Base-by-base conservation (phyloP, 2,888 invertebrate species). In the Leptopterna dolabrata region DNA sequence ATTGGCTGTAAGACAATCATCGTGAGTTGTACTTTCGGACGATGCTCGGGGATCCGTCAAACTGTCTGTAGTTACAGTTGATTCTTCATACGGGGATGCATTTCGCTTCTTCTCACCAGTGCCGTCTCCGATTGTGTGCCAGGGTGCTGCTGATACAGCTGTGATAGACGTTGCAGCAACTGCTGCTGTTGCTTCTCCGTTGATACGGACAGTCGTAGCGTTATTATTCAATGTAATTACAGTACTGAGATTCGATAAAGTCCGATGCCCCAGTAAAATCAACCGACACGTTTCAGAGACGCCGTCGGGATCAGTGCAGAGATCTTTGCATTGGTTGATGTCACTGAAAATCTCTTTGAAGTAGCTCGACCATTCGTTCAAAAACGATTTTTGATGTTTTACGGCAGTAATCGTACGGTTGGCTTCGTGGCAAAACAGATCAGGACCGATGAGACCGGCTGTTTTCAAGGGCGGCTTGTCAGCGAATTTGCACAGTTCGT, bases 41-140 rank as follows among this genome's bases (percentile, higher is more conserved):
- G 36, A 36, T 7, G 7, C 36, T 36, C 7, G 4, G n/a, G 19
- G 11, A 55, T 55, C 11, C 55, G 55, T 55, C 55, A 55, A 19
- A 55, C 19, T 55, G n/a, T 6, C 55, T 11, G 55, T 19, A 55
- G n/a, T n/a, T n/a, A 55, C 55, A 6, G 16, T 55, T 55, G 2
- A 7, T 36, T 36, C 36, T 36, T 36, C 7, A 36, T 7, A 4
- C 4, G 36, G 7, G 7, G 7, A 55, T 55, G 16, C 11, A 55
- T 55, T 55, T 19, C 4, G 55, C 4, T 55, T 47, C 14, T 47
- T 55, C 55, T 55, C 55, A 55, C 55, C 16, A 55, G 97, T 97
- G 94, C 96, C 96, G 95, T 96, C 95, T 94, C n/a, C 36, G 7
- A 36, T 36, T 36, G 36, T 4, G 36, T 36, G n/a, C n/a, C n/a